Evolutionary conservation across 64 coral and sea anemone genomes (phyloP).

Genomic region (Porites lutea): DNA sequence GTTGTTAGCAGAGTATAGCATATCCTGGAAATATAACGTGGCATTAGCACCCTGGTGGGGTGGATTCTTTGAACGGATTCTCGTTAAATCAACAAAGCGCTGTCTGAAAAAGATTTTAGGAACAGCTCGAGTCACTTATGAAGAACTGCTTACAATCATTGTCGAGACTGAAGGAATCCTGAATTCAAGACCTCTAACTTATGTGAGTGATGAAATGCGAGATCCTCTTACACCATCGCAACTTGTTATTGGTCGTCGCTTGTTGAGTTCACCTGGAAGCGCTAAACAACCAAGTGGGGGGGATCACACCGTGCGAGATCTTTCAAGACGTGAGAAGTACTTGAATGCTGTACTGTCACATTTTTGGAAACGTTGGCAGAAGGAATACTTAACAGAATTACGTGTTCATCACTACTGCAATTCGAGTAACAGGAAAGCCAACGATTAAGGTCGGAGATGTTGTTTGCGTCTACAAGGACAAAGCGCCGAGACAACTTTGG

Average conservation of each 20-base stretch:
- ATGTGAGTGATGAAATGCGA: neutral
- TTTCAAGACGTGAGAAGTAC: neutral
- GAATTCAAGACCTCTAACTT: neutral
- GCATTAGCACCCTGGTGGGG: too few relatives aligned
- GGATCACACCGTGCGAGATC: neutral
- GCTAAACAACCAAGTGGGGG: neutral
- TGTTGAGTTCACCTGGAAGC: neutral
- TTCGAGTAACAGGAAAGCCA: too few relatives aligned
- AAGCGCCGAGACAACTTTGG: neutral
- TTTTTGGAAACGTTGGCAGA: neutral
- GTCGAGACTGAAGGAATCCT: slow-evolving; percentile 4
- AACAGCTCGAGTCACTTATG: neutral
- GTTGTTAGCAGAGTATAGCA: too few relatives aligned
- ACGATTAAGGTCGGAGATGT: too few relatives aligned
- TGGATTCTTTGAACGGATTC: too few relatives aligned
- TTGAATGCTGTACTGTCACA: neutral
- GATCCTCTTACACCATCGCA: neutral
- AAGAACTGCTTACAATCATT: neutral
- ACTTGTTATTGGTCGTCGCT: neutral
- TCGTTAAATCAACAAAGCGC: too few relatives aligned
- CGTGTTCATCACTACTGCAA: too few relatives aligned
- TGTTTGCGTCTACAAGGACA: neutral
- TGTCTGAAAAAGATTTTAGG: too few relatives aligned
- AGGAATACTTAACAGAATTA: too few relatives aligned
- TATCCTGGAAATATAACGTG: too few relatives aligned